These are phyloP conservation scores for Callimorpha dominula DNA, from an alignment of 2,888 invertebrate genomes.

Conservation along the genomic window DNA sequence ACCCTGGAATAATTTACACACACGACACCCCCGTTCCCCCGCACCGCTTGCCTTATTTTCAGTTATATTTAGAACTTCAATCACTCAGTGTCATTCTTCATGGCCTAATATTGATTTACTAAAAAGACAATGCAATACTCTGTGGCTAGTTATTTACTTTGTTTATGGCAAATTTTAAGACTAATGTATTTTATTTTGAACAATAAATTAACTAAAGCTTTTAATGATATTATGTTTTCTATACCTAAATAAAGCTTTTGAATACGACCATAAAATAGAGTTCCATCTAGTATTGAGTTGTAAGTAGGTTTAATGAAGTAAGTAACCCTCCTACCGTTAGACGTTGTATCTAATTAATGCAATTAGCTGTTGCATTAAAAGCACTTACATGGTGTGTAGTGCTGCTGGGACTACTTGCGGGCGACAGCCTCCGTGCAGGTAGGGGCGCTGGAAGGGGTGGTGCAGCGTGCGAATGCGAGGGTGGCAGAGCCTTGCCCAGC, in stretches of 20 bases:
- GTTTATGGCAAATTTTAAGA: neutral
- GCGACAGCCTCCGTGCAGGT: constrained; percentile 87
- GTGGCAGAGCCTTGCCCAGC: constrained; percentile 81
- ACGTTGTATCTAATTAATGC: constrained; percentile 27
- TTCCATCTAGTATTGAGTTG: neutral
- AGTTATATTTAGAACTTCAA: constrained; percentile 69
- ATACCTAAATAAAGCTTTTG: neutral
- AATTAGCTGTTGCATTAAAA: constrained; percentile 27
- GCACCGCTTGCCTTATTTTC: constrained; percentile 48
- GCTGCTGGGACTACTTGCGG: constrained; percentile 92
- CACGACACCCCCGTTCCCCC: constrained; percentile 60
- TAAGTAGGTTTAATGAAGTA: constrained; percentile 6
- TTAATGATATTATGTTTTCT: neutral
- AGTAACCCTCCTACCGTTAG: constrained; percentile 13
- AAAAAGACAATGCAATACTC: constrained; percentile 35
- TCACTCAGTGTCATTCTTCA: constrained; percentile 53
- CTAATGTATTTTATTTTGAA: neutral
- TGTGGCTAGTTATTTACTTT: neutral
- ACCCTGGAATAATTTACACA: constrained; percentile 80
- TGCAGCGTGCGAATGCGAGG: constrained; percentile 73
- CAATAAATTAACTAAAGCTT: neutral
- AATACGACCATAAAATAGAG: constrained; percentile 4
- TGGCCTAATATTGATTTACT: constrained; percentile 50
- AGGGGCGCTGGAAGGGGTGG: constrained; percentile 78
- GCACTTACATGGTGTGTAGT: constrained; percentile 90